Base-by-base conservation (phyloP, 2,113 vertebrate genomes). In the Talpa occidentalis region DNA sequence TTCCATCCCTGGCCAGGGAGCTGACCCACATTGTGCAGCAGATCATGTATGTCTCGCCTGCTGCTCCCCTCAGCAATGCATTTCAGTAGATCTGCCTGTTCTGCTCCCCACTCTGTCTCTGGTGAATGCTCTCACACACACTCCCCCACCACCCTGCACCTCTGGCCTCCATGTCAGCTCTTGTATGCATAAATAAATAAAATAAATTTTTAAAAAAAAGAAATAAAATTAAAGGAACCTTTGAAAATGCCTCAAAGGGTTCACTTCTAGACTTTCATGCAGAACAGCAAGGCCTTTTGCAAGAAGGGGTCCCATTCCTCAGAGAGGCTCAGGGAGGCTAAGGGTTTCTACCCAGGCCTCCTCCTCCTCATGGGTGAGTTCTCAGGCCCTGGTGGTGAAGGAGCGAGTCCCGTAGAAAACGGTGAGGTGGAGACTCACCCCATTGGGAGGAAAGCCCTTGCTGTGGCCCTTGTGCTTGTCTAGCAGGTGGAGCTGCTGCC, bases 201-300 rank as follows among this genome's bases (percentile, higher is more conserved):
- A n/a, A n/a, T n/a, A n/a, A n/a, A n/a, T n/a, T n/a, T n/a, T n/a
- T n/a, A n/a, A n/a, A n/a, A n/a, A n/a, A n/a, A n/a, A n/a, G n/a
- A n/a, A n/a, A n/a, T 22, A 54, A 79, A 76, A 86, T 22, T 10
- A 32, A 95, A 86, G 79, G 76, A 91, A 37, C 4, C 44, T 92
- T 78, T 73, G 73, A 77, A 90, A 96, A 66, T 52, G 37, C 81
- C 84, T 42, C 70, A 40, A 74, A 78, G n/a, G 3, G 10, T 88
- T 90, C 85, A 62, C 19, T 59, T 64, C 66, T 42, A 66, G 62
- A 49, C 30, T 62, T 87, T 72, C 49, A 37, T 52, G 49, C 47
- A 72, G 62, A 82, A n/a, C 59, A 54, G 11, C 8, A n/a, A 82
- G 88, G 30, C 40, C 47, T 64, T 32, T 32, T 35, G 12, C 60